Percentiles rank a stretch among this genome's conserved stretches.
Evolutionary conservation across 2,888 invertebrate genomes (phyloP).

Genomic region (Caradrina clavipalpis): DNA sequence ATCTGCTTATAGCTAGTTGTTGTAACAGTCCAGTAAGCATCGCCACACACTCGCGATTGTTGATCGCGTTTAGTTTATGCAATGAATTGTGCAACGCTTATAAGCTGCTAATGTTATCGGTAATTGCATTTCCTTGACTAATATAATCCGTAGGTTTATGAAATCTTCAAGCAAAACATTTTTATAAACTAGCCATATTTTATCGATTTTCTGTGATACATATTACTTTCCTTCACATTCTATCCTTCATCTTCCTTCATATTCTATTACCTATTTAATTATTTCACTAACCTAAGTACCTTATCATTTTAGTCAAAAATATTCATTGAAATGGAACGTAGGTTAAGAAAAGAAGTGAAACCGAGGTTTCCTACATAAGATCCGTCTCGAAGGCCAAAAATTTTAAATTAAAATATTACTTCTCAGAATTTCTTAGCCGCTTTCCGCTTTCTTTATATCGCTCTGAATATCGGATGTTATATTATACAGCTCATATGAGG

Average conservation of each 20-base stretch:
- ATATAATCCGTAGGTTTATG: background rate
- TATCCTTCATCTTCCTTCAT: too few relatives aligned
- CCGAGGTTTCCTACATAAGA: background rate
- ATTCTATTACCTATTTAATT: too few relatives aligned
- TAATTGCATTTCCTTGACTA: conserved; percentile 15
- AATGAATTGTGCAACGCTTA: conserved; percentile 56
- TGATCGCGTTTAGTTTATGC: conserved; percentile 51
- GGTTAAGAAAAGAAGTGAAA: conserved; percentile 4
- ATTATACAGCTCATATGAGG: conserved; percentile 12
- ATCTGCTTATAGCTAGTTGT: conserved; percentile 19
- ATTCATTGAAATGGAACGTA: background rate
- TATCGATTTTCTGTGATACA: background rate
- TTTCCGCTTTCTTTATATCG: background rate
- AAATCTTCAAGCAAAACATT: too few relatives aligned
- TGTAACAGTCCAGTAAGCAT: conserved; percentile 36
- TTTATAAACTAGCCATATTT: background rate
- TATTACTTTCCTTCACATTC: too few relatives aligned
- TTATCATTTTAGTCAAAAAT: background rate
- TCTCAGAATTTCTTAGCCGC: conserved; percentile 22
- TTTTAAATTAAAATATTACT: conserved; percentile 8
- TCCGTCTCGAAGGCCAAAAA: background rate
- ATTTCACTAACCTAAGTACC: background rate
- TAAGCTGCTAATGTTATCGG: conserved; percentile 16
- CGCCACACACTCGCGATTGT: conserved; percentile 30
- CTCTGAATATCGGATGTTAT: conserved; percentile 19